These are phyloP conservation scores for Seriola aureovittata DNA, from an alignment of 2,113 vertebrate species.

Conservation along the genomic window DNA sequence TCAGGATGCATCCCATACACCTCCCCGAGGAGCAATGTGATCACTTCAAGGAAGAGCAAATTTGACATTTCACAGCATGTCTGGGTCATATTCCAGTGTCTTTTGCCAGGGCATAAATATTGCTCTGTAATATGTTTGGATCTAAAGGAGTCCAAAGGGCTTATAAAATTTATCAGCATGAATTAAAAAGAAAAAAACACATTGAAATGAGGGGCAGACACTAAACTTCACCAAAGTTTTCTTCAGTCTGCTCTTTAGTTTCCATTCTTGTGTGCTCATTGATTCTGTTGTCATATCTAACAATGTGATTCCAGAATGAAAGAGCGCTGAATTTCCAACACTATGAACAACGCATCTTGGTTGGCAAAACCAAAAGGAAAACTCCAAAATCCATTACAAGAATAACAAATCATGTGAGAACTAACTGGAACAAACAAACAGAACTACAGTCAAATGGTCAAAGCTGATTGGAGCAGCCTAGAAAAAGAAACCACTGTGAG, in stretches of 20 bases:
- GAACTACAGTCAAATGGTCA: conserved; percentile 16
- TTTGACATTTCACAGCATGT: neutral
- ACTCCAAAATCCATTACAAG: conserved; percentile 12
- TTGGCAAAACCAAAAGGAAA: conserved; percentile 29
- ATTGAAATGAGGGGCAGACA: neutral
- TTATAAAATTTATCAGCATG: neutral
- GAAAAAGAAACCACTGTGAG: conserved; percentile 18
- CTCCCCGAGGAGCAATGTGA: neutral
- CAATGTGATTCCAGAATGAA: conserved; percentile 25
- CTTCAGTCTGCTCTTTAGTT: conserved; percentile 2
- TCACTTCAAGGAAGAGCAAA: neutral
- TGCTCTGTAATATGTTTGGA: neutral
- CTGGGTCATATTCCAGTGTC: neutral
- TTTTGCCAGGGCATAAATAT: conserved; percentile 4
- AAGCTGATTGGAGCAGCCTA: conserved; percentile 26
- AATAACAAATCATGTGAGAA: conserved; percentile 40
- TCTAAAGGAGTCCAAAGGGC: neutral
- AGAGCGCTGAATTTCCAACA: conserved; percentile 5
- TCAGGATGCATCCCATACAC: neutral
- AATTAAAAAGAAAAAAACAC: neutral
- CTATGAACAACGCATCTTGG: conserved; percentile 1
- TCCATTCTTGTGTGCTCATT: neutral
- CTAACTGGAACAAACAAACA: conserved; percentile 32
- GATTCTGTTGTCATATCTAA: conserved; percentile 26
- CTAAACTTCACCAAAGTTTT: neutral